A percentile compares a stretch with the other conserved stretches of the same genome.
These are phyloP conservation scores for Clanis bilineata DNA, from an alignment of 2,888 invertebrate genomes.

Conservation along the genomic window DNA sequence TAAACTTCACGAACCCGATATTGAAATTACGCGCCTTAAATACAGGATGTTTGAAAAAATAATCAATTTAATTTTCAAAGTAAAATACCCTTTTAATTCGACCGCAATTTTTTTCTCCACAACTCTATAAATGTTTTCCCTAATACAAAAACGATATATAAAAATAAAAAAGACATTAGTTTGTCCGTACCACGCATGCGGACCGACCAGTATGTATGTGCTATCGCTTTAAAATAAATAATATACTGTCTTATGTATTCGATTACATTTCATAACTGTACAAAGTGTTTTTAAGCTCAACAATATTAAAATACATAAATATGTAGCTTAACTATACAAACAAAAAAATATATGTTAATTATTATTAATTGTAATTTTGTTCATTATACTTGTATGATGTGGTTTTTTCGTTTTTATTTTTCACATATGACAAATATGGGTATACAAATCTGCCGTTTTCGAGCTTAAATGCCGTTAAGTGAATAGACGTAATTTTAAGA, in stretches of 20 bases:
- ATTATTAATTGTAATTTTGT: constrained; percentile 15
- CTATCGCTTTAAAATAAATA: constrained; percentile 59
- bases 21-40: background rate
- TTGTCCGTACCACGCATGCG: constrained; percentile 36
- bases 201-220: constrained; percentile 44
- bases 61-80: too few species aligned
- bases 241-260: constrained; percentile 56
- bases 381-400: constrained; percentile 7
- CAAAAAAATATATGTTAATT: constrained; percentile 23
- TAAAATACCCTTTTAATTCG: background rate
- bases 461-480: too few species aligned
- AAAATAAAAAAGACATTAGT: constrained; percentile 50
- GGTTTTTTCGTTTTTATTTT: constrained; percentile 22
- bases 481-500: too few species aligned
- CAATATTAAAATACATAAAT: constrained; percentile 46
- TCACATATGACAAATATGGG: constrained; percentile 42
- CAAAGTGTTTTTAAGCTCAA: constrained; percentile 80
- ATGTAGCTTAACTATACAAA: constrained; percentile 57
- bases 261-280: constrained; percentile 75
- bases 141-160: background rate
- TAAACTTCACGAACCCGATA: background rate
- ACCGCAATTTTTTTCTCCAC: background rate
- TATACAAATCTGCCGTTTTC: too few species aligned
- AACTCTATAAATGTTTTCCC: background rate
- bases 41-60: background rate